A percentile compares a stretch with the other conserved stretches of the same genome.
Evolutionary conservation across 1,140 invertebrate species (phyloP).

Genomic region (Onthophagus taurus): DNA sequence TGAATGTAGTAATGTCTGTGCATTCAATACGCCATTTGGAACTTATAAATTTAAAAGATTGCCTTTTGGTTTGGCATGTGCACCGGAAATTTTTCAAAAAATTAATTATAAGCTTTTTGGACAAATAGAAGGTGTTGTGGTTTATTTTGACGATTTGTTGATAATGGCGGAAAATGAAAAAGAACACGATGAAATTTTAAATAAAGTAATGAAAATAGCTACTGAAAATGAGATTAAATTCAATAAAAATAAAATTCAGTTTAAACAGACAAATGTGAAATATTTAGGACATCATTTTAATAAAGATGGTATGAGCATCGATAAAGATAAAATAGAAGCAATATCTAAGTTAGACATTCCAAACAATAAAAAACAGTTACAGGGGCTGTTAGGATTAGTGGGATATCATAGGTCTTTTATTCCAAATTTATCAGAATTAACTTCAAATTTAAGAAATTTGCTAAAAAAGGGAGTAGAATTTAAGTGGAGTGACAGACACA

Average conservation of each 20-base stretch:
- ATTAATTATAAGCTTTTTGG: slow-evolving; percentile 31
- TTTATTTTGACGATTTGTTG: slow-evolving; percentile 36
- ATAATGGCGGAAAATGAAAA: slow-evolving; percentile 21
- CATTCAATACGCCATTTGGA: slow-evolving; percentile 21
- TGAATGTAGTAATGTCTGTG: slow-evolving; percentile 24
- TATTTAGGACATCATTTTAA: slow-evolving; percentile 19
- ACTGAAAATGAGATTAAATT: slow-evolving; percentile 19
- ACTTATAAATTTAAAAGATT: slow-evolving; percentile 7
- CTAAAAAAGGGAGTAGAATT: slow-evolving; percentile 19
- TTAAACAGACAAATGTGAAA: slow-evolving; percentile 18
- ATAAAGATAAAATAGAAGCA: slow-evolving; percentile 3
- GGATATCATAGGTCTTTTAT: slow-evolving; percentile 29
- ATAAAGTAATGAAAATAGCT: slow-evolving; percentile 20
- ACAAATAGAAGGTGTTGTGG: slow-evolving; percentile 29
- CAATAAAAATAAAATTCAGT: slow-evolving; percentile 24
- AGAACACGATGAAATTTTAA: slow-evolving; percentile 23
- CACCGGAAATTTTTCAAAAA: slow-evolving; percentile 36
- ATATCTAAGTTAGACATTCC: neutral
- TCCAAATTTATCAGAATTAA: slow-evolving; percentile 24
- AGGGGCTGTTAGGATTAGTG: slow-evolving; percentile 25
- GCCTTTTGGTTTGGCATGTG: slow-evolving; percentile 36
- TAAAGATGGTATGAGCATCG: slow-evolving; percentile 2
- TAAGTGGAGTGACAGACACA: slow-evolving; percentile 22
- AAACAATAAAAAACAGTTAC: slow-evolving; percentile 12
- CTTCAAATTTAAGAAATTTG: slow-evolving; percentile 19